phyloP scores from a whole-genome alignment of 1,140 invertebrate genomes.

The Drosophila erecta region DNA sequence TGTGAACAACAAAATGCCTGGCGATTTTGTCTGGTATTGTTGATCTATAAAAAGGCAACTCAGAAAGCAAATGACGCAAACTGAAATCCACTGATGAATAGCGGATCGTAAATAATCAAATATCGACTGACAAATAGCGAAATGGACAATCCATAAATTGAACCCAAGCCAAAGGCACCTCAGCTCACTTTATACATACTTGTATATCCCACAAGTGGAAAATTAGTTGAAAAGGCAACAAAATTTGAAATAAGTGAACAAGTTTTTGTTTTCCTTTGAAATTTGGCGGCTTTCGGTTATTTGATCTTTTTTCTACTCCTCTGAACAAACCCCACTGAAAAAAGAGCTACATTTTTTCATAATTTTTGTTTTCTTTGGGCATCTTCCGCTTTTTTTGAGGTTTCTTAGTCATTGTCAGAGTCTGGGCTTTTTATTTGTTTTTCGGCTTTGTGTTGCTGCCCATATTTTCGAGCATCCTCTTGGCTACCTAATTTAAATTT shows the following conservation, averaged over 20 bases:
- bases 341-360: constrained; percentile 72
- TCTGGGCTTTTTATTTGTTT: constrained; percentile 58
- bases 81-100: constrained; percentile 47
- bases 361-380: constrained; percentile 63
- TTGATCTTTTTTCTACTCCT: constrained; percentile 66
- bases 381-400: constrained; percentile 65
- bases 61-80: constrained; percentile 52
- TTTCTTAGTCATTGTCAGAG: constrained; percentile 71
- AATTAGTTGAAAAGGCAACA: constrained; percentile 71
- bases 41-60: constrained; percentile 53
- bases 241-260: constrained; percentile 73
- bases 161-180: constrained; percentile 17
- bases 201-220: constrained; percentile 60
- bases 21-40: constrained; percentile 36
- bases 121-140: constrained; percentile 70
- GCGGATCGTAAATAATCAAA: constrained; percentile 73
- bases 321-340: constrained; percentile 55
- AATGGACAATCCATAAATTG: constrained; percentile 32
- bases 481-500: constrained; percentile 82
- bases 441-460: constrained; percentile 30
- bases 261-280: constrained; percentile 82
- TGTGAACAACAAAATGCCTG: constrained; percentile 40
- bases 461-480: constrained; percentile 41
- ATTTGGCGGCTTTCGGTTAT: constrained; percentile 77
- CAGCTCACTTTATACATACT: constrained; percentile 9